Evolutionary conservation across 2,113 vertebrate species (phyloP).

Genomic region (Myrmophylax atrothorax): DNA sequence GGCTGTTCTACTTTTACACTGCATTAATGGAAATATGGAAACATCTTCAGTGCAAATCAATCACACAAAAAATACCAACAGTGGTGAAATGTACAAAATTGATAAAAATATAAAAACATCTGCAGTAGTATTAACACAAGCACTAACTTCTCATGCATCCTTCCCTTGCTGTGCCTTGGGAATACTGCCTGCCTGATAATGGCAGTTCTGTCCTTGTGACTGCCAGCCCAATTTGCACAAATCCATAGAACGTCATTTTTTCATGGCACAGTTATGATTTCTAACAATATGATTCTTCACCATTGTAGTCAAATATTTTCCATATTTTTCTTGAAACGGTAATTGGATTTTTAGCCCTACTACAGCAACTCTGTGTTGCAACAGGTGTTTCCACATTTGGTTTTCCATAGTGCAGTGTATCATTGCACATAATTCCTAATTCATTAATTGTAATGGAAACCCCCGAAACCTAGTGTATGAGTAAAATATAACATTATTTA

Average conservation of each 20-base stretch:
- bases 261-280: neutral
- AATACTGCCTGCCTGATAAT: neutral
- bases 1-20: neutral
- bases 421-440: neutral
- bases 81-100: neutral
- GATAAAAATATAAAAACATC: neutral
- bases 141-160: neutral
- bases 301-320: neutral
- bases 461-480: neutral
- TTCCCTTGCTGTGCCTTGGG: neutral
- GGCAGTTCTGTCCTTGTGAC: neutral
- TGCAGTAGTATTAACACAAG: neutral
- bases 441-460: neutral
- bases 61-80: neutral
- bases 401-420: conserved; percentile 15
- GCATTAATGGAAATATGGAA: conserved; percentile 35
- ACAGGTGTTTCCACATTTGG: conserved; percentile 16
- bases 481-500: neutral
- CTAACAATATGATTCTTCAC: neutral
- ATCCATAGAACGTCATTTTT: neutral
- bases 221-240: neutral
- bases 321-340: neutral
- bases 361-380: neutral
- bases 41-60: neutral
- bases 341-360: neutral